A percentile compares a stretch with the other conserved stretches of the same genome.
Evolutionary conservation across 2,113 vertebrate genomes (phyloP).

Genomic region (Elachura formosa): DNA sequence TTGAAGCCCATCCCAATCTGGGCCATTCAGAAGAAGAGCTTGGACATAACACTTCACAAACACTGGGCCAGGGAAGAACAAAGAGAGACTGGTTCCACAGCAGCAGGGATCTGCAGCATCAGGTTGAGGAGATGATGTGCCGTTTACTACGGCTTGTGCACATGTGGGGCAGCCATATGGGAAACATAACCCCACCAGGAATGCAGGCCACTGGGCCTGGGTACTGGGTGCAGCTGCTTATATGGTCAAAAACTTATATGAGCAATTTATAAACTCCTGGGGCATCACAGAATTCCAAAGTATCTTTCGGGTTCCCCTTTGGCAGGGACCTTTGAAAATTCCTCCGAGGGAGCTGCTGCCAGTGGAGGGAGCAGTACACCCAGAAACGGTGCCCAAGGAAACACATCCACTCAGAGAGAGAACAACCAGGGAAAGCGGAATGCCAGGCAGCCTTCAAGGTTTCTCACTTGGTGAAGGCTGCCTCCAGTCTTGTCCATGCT

Average conservation of each 20-base stretch:
- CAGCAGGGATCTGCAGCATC: not conserved
- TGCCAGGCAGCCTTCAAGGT: not conserved
- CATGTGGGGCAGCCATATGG: rapidly evolving
- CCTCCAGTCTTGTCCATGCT: not conserved
- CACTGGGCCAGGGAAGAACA: rapidly evolving
- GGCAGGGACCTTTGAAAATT: not conserved
- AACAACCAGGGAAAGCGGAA: not conserved
- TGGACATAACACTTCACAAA: not conserved
- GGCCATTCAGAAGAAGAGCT: not conserved
- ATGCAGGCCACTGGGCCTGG: not conserved
- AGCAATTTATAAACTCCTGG: not conserved
- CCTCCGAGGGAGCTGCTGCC: not conserved
- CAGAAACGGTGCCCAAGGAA: not conserved
- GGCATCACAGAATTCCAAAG: not conserved
- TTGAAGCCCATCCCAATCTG: not conserved
- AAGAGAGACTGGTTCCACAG: not conserved
- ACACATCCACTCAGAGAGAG: not conserved
- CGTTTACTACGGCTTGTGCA: rapidly evolving
- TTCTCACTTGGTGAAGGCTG: not conserved
- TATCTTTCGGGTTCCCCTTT: not conserved
- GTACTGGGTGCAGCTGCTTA: not conserved
- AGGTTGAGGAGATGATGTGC: not conserved
- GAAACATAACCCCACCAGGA: not conserved
- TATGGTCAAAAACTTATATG: not conserved
- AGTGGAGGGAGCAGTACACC: constrained; percentile 4